Base-by-base conservation (phyloP, 1,140 invertebrate species). In the Gonatopus flavifemur region DNA sequence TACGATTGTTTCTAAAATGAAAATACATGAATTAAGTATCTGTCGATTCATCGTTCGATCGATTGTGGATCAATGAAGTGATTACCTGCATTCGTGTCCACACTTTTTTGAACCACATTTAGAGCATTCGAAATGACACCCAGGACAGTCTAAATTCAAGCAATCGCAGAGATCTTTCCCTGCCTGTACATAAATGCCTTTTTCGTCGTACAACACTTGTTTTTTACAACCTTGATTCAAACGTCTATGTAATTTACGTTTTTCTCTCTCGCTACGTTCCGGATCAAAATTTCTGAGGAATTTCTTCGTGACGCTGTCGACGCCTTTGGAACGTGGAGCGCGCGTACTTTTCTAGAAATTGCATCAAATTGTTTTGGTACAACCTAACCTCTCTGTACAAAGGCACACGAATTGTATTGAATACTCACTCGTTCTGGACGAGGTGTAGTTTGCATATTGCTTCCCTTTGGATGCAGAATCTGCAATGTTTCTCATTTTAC, bases 151-250 rank as follows among this genome's bases (percentile, higher is more conserved):
- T 33, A 77, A 66, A 43, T 84, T 81, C 16, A 91, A 70, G 66
- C 91, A 93, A 70, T 93, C 91, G 64, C 91, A 93, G 1, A 91
- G 53, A 75, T 93, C 87, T 37, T 78, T 70, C 5, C 84, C 83
- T 19, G 83, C 82, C 31, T 44, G 79, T 20, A 56, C 79, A 48
- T 41, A 74, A 32, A 52, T 76, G 52, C 69, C 78, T 53, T 54
- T 78, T 56, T 78, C 74, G 16, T 77, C 69, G 33, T 78, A 78
- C 6, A 74, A 10, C 19, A 37, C 45, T 2, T 66, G 58, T 16
- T 60, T 67, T 52, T 69, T 78, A 16, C 44, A 59, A 16, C 59
- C 66, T 2, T 66, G 72, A 45, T 72, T 67, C 6, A 75, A 53
- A 16, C 74, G 59, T 21, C 76, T 66, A 51, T 77, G 70, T 25